Evolutionary conservation across 30 jellyfish, hydroid and myxozoan genomes (phyloP).

Genomic region (Aurelia aurita): DNA sequence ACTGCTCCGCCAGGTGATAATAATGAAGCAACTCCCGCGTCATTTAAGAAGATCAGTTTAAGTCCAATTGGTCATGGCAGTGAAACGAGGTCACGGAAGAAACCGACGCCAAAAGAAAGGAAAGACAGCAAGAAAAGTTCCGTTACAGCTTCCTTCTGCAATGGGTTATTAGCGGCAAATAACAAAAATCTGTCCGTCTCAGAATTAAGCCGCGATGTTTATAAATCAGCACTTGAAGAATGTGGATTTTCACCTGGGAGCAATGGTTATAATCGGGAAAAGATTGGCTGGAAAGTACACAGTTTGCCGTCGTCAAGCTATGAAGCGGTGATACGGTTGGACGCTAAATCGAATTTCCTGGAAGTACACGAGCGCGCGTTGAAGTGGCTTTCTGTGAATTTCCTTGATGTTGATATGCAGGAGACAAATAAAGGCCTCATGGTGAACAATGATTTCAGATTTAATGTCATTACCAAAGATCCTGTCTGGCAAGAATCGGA

Average conservation of each 20-base stretch:
- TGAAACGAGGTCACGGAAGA: not conserved
- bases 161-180: constrained; percentile 65
- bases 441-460: constrained; percentile 63
- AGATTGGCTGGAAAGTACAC: constrained; percentile 71
- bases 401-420: constrained; percentile 55
- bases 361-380: constrained; percentile 74
- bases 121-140: constrained; percentile 42
- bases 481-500: constrained; percentile 49
- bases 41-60: not conserved
- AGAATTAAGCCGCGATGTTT: constrained; percentile 5
- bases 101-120: not conserved
- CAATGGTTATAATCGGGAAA: constrained; percentile 26
- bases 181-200: constrained; percentile 8
- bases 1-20: constrained; percentile 19
- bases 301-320: constrained; percentile 76
- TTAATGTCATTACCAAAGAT: constrained; percentile 60
- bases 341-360: constrained; percentile 18
- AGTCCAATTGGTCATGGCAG: not conserved
- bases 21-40: not conserved
- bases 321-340: constrained; percentile 70
- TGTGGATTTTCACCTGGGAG: constrained; percentile 65
- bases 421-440: constrained; percentile 19
- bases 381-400: constrained; percentile 83
- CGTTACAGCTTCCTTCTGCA: constrained; percentile 45
- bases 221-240: constrained; percentile 21